Evolutionary conservation across 2,888 invertebrate genomes (phyloP).

Genomic region (Cryptocephalus moraei): DNA sequence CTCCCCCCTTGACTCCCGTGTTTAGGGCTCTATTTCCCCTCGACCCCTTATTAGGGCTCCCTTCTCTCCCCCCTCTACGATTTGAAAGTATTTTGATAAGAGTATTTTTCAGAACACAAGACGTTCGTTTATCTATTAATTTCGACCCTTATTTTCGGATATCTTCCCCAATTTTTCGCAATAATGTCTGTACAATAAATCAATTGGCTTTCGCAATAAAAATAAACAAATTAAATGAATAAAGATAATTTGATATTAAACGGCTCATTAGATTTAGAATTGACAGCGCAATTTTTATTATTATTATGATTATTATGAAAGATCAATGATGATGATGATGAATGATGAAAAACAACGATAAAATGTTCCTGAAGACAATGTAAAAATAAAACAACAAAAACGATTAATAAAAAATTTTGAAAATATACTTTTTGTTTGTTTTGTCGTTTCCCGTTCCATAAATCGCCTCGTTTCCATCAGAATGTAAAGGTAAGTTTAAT

Average conservation of each 20-base stretch:
- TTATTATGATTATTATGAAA: too few relatives aligned
- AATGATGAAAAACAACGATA: slow-evolving; percentile 17
- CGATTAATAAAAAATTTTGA: slow-evolving; percentile 21
- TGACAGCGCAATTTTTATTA: slow-evolving; percentile 24
- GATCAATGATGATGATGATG: not conserved
- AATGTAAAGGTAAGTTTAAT: too few relatives aligned
- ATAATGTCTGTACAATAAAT: slow-evolving; percentile 19
- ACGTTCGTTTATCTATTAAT: too few relatives aligned
- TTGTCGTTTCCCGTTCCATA: not conserved
- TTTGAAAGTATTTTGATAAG: too few relatives aligned
- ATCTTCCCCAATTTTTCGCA: slow-evolving; percentile 5
- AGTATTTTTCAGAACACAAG: too few relatives aligned
- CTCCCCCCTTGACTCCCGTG: too few relatives aligned
- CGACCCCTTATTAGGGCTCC: too few relatives aligned
- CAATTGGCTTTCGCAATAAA: slow-evolving; percentile 22
- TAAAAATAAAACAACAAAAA: slow-evolving; percentile 14
- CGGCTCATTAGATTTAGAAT: slow-evolving; percentile 22
- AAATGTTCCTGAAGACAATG: slow-evolving; percentile 23
- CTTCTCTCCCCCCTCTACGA: too few relatives aligned
- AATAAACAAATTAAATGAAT: slow-evolving; percentile 18
- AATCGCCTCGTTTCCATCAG: too few relatives aligned
- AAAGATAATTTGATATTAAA: slow-evolving; percentile 6
- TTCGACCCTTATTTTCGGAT: too few relatives aligned
- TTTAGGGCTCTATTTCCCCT: too few relatives aligned
- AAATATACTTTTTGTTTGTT: slow-evolving; percentile 5